Base-by-base conservation (phyloP, 2,797 vertebrate genomes). In the Lithobates pipiens region DNA sequence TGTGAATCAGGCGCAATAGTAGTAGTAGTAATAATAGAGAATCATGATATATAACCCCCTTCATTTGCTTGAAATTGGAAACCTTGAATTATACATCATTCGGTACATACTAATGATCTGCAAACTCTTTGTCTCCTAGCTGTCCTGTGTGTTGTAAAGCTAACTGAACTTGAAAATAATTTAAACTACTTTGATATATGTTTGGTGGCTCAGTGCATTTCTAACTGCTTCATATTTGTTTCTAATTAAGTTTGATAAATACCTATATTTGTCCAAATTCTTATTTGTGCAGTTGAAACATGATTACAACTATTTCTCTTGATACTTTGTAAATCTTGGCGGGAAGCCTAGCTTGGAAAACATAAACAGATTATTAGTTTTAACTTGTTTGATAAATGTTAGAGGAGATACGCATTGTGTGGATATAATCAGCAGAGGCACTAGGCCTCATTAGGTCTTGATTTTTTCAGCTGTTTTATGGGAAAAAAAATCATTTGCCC, bases 201-300 rank as follows among this genome's bases (percentile, higher is more conserved):
- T 65, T 81, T 68, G 57, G 73, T 76, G 74, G 72, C 69, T 76
- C 39, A 16, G 54, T 85, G 67, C 71, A 63, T 68, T 85, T 70
- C 65, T 85, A 85, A 70, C 69, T 21, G 18, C 46, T 80, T 85
- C 42, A 21, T 85, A 80, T 85, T 85, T 85, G 77, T 78, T 85
- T 85, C 84, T 85, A 85, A 85, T 85, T 85, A 85, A 68, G 42
- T 80, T 80, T 85, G 84, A 80, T 85, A 79, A 85, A 85, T 85
- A 85, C 77, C 68, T 75, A 76, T 72, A 85, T 80, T 80, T 85
- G 70, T 85, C 71, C 70, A 25, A 68, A 73, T 80, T 80, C 77
- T 69, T 85, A 80, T 85, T 85, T 44, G 84, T 61, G 32, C 72
- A 16, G 69, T 42, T 81, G 72, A 76, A 81, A 46, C 71, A 63